These are phyloP conservation scores for Cryptocheilus praepositus DNA, from an alignment of 2,888 invertebrate genomes.

Conservation along the genomic window DNA sequence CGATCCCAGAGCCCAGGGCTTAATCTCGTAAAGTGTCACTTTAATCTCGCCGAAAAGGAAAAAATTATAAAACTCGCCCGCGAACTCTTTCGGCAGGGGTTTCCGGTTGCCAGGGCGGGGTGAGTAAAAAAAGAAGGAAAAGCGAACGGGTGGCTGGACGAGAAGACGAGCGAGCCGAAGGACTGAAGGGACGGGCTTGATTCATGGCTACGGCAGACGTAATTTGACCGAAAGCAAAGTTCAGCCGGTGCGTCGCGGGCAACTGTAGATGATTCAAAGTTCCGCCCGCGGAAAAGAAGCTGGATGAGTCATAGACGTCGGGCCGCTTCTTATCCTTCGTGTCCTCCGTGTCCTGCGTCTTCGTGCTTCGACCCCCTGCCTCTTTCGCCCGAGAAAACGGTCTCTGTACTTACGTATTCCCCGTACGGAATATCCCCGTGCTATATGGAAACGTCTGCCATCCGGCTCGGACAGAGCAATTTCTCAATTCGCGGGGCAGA, in stretches of 20 bases:
- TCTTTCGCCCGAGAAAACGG: neutral
- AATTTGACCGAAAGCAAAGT: conserved; percentile 37
- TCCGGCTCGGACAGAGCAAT: conserved; percentile 1
- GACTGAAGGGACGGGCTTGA: conserved; percentile 9
- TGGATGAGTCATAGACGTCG: conserved; percentile 3
- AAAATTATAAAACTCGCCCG: conserved; percentile 17
- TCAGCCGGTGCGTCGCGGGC: conserved; percentile 7
- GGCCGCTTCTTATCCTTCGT: no score
- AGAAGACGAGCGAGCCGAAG: neutral
- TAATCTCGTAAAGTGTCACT: conserved; percentile 32
- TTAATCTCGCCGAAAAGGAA: conserved; percentile 16
- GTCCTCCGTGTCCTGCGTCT: no score
- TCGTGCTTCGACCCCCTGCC: no score
- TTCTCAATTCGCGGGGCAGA: conserved; percentile 5
- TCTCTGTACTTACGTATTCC: conserved; percentile 2
- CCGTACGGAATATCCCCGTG: neutral
- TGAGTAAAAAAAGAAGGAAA: neutral
- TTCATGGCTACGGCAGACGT: conserved; percentile 16
- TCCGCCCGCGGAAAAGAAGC: conserved; percentile 3
- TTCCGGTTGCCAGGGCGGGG: neutral
- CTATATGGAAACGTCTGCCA: neutral
- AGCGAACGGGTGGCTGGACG: no score
- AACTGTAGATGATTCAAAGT: conserved; percentile 34
- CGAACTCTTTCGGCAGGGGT: neutral
- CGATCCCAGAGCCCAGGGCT: conserved; percentile 6